phyloP scores from a whole-genome alignment of 2,797 vertebrate species.

The Bradypus variegatus region DNA sequence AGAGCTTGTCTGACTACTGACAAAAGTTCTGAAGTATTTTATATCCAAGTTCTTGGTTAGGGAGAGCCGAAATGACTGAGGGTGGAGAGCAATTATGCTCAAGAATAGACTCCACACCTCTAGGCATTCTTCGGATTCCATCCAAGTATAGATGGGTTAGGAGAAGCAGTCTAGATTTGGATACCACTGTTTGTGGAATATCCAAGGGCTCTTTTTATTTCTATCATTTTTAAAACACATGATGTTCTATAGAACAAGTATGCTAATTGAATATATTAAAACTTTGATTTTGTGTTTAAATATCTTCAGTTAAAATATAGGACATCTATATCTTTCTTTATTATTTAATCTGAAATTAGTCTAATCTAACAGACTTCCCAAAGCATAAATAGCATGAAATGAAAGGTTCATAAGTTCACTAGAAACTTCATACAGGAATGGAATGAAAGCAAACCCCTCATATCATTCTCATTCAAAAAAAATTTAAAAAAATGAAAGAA shows the following conservation, averaged over 20 bases:
- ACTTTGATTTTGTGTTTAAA: not conserved
- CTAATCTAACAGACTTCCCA: not conserved
- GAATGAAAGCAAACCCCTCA: not conserved
- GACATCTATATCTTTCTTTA: not conserved
- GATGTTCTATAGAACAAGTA: not conserved
- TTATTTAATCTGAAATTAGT: not conserved
- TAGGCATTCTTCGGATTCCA: not conserved
- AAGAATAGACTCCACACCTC: not conserved
- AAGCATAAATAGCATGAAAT: not conserved
- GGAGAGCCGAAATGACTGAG: not conserved
- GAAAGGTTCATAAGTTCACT: not conserved
- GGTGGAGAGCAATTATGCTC: not conserved
- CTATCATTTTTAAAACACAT: not conserved
- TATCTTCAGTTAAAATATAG: not conserved
- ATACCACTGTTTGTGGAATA: not conserved
- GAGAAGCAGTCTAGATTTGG: not conserved
- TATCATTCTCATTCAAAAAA: not conserved
- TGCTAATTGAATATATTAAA: not conserved
- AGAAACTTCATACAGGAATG: not conserved
- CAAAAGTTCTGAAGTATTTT: not conserved
- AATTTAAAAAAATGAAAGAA: too few relatives aligned
- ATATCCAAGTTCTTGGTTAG: not conserved
- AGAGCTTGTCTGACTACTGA: not conserved
- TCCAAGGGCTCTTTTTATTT: not conserved
- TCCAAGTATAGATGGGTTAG: not conserved